These are phyloP conservation scores for Aradophagus sp. DNA, from an alignment of 1,140 invertebrate genomes.

Conservation along the genomic window DNA sequence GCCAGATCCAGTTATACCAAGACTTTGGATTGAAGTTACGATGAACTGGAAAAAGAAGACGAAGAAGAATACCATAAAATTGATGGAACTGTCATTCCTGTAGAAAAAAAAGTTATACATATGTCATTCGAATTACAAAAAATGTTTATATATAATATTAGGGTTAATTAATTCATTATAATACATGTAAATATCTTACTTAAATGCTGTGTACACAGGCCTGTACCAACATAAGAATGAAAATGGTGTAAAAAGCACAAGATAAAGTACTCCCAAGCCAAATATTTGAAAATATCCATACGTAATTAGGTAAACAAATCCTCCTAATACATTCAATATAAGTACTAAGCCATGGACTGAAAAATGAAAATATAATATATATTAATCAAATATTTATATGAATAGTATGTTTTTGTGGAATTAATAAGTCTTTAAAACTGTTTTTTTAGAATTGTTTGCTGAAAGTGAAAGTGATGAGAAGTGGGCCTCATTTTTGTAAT, in stretches of 20 bases:
- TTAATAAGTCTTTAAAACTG: too few relatives aligned
- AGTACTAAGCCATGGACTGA: slow-evolving; percentile 91
- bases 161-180: too few relatives aligned
- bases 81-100: slow-evolving; percentile 97
- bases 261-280: slow-evolving; percentile 91
- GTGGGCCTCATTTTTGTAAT: too few relatives aligned
- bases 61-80: slow-evolving; percentile 99
- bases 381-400: too few relatives aligned
- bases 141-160: too few relatives aligned
- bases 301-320: slow-evolving; percentile 82
- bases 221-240: slow-evolving; percentile 98
- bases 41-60: slow-evolving; percentile 98
- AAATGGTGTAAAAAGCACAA: slow-evolving; percentile 94
- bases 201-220: slow-evolving; percentile 90
- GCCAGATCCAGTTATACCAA: slow-evolving; percentile 87
- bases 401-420: too few relatives aligned
- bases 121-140: too few relatives aligned
- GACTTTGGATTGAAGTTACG: slow-evolving; percentile 89
- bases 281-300: slow-evolving; percentile 84
- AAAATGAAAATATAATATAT: slow-evolving; percentile 62
- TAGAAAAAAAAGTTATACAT: slow-evolving; percentile 15
- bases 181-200: too few relatives aligned
- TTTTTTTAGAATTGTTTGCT: too few relatives aligned
- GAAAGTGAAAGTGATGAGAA: too few relatives aligned
- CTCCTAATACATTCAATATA: slow-evolving; percentile 89